Evolutionary conservation across 2,888 invertebrate genomes (phyloP).

Genomic region (Hirtodrosophila cameraria): DNA sequence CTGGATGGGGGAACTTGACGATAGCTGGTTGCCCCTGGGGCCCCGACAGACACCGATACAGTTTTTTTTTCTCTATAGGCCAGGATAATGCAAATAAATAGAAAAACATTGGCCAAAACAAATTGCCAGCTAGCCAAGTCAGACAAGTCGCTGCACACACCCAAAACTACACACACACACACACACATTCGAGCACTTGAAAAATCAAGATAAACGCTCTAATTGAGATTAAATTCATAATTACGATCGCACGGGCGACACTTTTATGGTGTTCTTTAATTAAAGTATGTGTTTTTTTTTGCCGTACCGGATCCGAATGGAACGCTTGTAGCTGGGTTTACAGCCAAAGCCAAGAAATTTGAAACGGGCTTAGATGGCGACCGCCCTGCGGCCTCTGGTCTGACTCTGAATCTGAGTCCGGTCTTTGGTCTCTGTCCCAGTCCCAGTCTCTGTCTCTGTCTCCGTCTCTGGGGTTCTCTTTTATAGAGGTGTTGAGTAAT

Average conservation of each 20-base stretch:
- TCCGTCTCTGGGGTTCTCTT: too few relatives aligned
- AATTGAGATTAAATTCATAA: constrained; percentile 84
- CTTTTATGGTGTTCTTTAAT: constrained; percentile 84
- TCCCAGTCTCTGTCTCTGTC: too few relatives aligned
- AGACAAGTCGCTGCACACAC: constrained; percentile 33
- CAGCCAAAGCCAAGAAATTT: constrained; percentile 56
- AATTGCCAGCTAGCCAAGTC: constrained; percentile 52
- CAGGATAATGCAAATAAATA: constrained; percentile 77
- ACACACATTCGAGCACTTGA: constrained; percentile 29
- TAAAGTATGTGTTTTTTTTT: constrained; percentile 73
- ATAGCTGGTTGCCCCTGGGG: constrained; percentile 18
- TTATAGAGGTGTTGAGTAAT: constrained; percentile 82
- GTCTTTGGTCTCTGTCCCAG: too few relatives aligned
- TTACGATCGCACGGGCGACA: constrained; percentile 83
- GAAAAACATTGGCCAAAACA: constrained; percentile 60
- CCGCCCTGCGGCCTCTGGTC: constrained; percentile 43
- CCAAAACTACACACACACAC: constrained; percentile 14
- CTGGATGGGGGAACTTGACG: constrained; percentile 28
- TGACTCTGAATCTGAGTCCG: too few relatives aligned
- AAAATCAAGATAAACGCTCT: constrained; percentile 79
- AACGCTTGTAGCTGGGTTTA: not conserved
- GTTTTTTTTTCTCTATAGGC: too few relatives aligned
- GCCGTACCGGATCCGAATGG: constrained; percentile 22
- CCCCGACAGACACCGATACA: constrained; percentile 7
- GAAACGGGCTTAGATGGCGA: constrained; percentile 63